Evolutionary conservation across 2,113 vertebrate genomes (phyloP), one percentile per base, ranked within the genome.

Genomic region (Stictonetta naevosa): DNA sequence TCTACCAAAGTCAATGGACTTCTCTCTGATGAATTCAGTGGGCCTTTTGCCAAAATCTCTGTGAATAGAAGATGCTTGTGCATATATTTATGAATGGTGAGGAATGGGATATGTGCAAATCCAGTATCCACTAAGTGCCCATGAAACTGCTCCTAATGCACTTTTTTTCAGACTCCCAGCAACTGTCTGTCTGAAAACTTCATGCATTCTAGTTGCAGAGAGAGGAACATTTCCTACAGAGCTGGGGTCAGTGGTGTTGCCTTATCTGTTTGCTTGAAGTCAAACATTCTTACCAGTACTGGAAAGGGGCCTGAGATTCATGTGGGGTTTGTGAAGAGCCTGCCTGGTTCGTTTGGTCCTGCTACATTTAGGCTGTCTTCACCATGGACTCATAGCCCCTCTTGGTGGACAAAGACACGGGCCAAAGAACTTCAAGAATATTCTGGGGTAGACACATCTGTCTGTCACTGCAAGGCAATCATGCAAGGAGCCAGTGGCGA

Each of bases 1-100:
- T 91, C 95, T 93, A 95, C 90, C 92, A 94, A 90, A 96, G 93
- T 95, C 95, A 97, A 96, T 95, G 93, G 92, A 77, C 90, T 93
- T 15, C 82, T 75, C 91, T 55, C 50, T 3, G 36, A 59, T 92
- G 85, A 92, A 93, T 96, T 95, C 93, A 95, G 18, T 11, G 68
- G 92, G 93, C 84, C 36, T 73, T 31, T 86, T 94, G 93, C 95
- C 95, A 95, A 95, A 93, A 72, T 33, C 50, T 40, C 36, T 62
- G 93, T 94, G 81, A 94, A 91, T 89, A 96, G 95, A 38, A 80
- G 42, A 79, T 0, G 36, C 71, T 73, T 33, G 83, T 91, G 92
- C 52, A 73, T 90, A 2, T 72, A 93, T 86, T 95, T 94, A 76
- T 96, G 95, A 95, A 96, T 89, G 94, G 84, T 50, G 81, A 40